Evolutionary conservation across 92 coral and sea anemone genomes (phyloP).

Genomic region (Paragorgia papillata): DNA sequence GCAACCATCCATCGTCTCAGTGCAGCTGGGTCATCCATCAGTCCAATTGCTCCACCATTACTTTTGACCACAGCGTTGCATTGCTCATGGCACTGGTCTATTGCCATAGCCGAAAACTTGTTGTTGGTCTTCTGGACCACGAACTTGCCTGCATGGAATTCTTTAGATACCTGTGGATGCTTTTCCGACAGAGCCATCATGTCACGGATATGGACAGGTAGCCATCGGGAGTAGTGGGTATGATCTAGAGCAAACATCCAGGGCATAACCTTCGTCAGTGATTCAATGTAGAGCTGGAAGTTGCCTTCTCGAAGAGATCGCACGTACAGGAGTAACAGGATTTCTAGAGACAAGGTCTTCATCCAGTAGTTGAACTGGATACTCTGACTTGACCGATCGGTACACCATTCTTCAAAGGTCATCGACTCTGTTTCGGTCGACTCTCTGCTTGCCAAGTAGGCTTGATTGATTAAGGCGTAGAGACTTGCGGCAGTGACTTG

Average conservation of each 20-base stretch:
- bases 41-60: constrained; percentile 52
- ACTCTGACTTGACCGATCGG: not conserved
- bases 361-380: constrained; percentile 59
- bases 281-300: constrained; percentile 35
- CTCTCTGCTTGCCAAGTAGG: not conserved
- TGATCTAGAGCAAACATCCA: constrained; percentile 60
- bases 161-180: constrained; percentile 39
- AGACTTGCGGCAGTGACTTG: constrained; percentile 57
- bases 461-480: not conserved
- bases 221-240: constrained; percentile 53
- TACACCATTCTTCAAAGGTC: constrained; percentile 50
- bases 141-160: constrained; percentile 48
- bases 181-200: constrained; percentile 28
- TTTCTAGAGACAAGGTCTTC: constrained; percentile 38
- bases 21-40: constrained; percentile 53
- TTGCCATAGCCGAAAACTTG: constrained; percentile 40
- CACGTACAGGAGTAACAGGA: constrained; percentile 28
- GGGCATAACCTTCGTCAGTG: constrained; percentile 40
- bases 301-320: constrained; percentile 47
- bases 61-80: constrained; percentile 41
- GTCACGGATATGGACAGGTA: constrained; percentile 48
- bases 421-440: not conserved
- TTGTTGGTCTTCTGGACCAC: constrained; percentile 41
- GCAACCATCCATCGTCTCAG: constrained; percentile 48
- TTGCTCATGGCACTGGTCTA: constrained; percentile 58